Conservation (phyloP, 2,797 vertebrate genomes). For the Siniperca obscura region DNA sequence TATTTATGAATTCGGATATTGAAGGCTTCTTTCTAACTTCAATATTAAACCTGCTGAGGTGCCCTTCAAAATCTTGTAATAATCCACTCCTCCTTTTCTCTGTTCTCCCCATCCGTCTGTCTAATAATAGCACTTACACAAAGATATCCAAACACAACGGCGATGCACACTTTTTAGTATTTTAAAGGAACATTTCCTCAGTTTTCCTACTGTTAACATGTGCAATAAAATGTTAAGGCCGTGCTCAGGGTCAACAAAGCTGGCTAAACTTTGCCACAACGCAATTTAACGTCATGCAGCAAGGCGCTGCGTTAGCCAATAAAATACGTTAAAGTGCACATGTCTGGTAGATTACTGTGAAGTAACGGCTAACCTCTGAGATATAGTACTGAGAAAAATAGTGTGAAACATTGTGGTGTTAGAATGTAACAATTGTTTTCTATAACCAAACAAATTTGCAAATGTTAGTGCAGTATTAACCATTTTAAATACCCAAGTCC, state of each 20-base stretch:
- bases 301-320: not conserved
- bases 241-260: no score
- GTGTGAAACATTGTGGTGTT: no score
- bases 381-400: no score
- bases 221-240: not conserved
- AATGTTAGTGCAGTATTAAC: no score
- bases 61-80: conserved; percentile 53
- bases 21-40: conserved; percentile 55
- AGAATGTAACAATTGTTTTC: no score
- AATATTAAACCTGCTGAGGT: conserved; percentile 66
- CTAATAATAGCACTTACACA: conserved; percentile 23
- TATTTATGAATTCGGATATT: conserved; percentile 69
- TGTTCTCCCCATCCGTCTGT: conserved; percentile 5
- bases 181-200: conserved; percentile 14
- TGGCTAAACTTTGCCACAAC: no score
- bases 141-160: conserved; percentile 3
- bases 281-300: not conserved
- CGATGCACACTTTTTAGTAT: not conserved
- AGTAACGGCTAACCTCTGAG: no score
- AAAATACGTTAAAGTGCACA: not conserved
- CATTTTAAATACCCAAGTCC: no score
- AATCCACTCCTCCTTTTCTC: conserved; percentile 35
- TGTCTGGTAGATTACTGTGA: not conserved
- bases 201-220: not conserved
- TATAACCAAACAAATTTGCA: no score